Conservation (phyloP, 2,113 vertebrate species). For the Archocentrus centrarchus region DNA sequence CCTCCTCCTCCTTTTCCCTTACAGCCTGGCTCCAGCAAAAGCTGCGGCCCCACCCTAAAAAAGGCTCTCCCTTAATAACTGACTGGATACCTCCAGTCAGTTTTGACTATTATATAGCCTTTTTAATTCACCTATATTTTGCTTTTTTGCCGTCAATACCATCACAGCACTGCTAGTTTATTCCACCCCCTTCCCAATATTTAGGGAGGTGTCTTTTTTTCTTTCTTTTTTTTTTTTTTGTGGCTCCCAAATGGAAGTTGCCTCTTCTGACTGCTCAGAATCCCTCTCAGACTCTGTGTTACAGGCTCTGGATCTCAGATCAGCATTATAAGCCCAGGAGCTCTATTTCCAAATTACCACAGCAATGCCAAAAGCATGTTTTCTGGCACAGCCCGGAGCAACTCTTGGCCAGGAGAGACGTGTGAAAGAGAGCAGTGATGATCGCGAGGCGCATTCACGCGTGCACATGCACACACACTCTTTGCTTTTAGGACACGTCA, state of each 20-base stretch:
- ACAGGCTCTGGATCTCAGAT: slow-evolving; percentile 41
- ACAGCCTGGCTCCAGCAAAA: slow-evolving; percentile 55
- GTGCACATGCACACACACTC: not conserved
- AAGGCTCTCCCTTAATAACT: slow-evolving; percentile 64
- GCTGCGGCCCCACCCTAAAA: slow-evolving; percentile 78
- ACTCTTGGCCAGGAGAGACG: slow-evolving; percentile 46
- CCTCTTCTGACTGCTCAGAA: slow-evolving; percentile 35
- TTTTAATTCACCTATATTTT: slow-evolving; percentile 2
- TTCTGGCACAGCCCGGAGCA: slow-evolving; percentile 56
- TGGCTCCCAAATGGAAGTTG: not conserved
- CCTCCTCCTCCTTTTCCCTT: slow-evolving; percentile 43
- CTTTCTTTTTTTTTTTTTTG: not conserved
- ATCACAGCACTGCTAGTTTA: not conserved
- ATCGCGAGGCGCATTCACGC: not conserved
- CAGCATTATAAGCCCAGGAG: slow-evolving; percentile 38
- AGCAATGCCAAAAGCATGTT: slow-evolving; percentile 61
- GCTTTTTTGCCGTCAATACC: not conserved
- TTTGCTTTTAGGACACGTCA: slow-evolving; percentile 73
- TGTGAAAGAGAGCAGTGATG: slow-evolving; percentile 69
- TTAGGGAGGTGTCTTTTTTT: slow-evolving; percentile 15
- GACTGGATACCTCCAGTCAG: slow-evolving; percentile 62
- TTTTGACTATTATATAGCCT: slow-evolving; percentile 44
- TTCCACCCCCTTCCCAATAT: not conserved
- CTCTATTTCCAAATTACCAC: slow-evolving; percentile 49
- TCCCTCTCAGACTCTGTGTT: slow-evolving; percentile 33